Base-by-base conservation (phyloP, 2,113 vertebrate genomes). In the Esox niger region DNA sequence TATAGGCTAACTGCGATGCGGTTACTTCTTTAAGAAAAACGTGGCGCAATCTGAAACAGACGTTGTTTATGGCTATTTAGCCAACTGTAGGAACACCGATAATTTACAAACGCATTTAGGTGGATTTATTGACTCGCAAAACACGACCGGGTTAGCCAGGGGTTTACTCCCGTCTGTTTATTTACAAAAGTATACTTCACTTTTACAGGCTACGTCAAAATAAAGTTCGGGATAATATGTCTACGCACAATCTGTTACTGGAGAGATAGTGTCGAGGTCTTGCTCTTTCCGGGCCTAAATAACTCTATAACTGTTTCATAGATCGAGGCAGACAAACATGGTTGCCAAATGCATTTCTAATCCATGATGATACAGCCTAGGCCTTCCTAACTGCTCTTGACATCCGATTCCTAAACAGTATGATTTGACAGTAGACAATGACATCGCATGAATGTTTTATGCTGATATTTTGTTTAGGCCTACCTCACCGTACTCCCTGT, bases 101-200 rank as follows among this genome's bases (percentile, higher is more conserved):
- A 4, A 43, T 43, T 43, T 43, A 59, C 29, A 30, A 11, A 21
- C 13, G n/a, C n/a, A 46, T 75, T 68, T 70, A 27, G 29, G 10
- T 21, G 43, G 35, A 67, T 69, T 4, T 56, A 59, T 62, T 61
- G n/a, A 8, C 43, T 70, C 26, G 27, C 69, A 54, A 78, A 62
- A 3, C 10, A 66, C 13, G 31, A 27, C 27, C 35, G 49, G 35
- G 31, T 68, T 64, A 70, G 56, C 64, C 27, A 76, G 77, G 80
- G 66, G 75, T 81, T 78, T 72, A 79, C 31, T n/a, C 60, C 30
- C 25, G 13, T 25, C 2, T 77, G 58, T 79, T 77, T 76, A 79
- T 64, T 64, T 43, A 33, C 29, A 33, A 13, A 15, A 38, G 31
- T 31, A 62, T 32, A n/a, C 15, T 64, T 49, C 6, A 69, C 32